Evolutionary conservation across 2,797 vertebrate species (phyloP).

Genomic region (Enteromius mattozi): DNA sequence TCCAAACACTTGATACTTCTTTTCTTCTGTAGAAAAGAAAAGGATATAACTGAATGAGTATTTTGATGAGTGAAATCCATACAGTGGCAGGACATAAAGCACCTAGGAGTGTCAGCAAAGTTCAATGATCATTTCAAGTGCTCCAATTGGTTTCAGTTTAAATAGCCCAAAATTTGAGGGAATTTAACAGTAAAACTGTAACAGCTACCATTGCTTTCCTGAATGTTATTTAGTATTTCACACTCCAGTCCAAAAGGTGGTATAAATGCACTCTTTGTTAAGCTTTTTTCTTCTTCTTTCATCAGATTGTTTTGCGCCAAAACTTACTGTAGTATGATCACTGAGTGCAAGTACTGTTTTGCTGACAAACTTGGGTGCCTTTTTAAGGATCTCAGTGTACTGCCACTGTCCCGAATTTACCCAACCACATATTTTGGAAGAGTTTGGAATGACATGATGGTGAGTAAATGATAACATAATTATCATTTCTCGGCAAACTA

Average conservation of each 20-base stretch:
- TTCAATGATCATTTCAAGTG: not conserved
- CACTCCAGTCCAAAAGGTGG: not conserved
- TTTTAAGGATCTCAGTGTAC: not conserved
- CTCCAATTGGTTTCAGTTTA: not conserved
- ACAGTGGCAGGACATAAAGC: not conserved
- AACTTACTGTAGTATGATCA: not conserved
- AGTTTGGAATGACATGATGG: not conserved
- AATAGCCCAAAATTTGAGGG: not conserved
- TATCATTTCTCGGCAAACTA: constrained; percentile 1
- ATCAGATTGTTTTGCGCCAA: not conserved
- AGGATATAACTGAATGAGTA: not conserved
- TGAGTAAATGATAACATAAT: constrained; percentile 4
- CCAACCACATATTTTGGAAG: not conserved
- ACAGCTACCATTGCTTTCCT: not conserved
- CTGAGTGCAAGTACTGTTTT: not conserved
- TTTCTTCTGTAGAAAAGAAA: not conserved
- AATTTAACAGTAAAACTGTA: not conserved
- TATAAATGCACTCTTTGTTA: not conserved
- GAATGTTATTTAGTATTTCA: not conserved
- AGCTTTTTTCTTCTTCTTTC: not conserved
- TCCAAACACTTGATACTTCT: not conserved
- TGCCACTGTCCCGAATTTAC: not conserved
- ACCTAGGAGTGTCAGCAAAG: not conserved
- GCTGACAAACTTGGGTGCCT: not conserved
- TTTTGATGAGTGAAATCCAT: not conserved